phyloP scores from a whole-genome alignment of 2,113 vertebrate genomes.

The Petrocephalus microphthalmus region DNA sequence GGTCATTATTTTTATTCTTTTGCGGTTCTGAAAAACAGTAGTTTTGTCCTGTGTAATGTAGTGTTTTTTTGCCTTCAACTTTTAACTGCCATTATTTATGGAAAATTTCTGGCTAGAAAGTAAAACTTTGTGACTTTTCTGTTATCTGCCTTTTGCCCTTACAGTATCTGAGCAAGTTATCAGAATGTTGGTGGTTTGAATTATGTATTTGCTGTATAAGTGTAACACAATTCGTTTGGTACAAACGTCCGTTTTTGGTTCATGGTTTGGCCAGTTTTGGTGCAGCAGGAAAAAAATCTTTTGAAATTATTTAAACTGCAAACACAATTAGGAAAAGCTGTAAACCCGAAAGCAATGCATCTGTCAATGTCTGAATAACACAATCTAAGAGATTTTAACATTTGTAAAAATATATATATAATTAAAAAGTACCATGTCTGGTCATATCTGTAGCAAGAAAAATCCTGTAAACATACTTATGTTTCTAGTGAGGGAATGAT shows the following conservation, averaged over 20 bases:
- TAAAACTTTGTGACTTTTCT: not conserved
- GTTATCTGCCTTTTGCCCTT: not conserved
- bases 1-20: not conserved
- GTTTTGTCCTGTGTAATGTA: not conserved
- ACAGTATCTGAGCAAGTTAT: not conserved
- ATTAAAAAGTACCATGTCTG: not conserved
- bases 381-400: not conserved
- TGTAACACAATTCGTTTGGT: not conserved
- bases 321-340: not conserved
- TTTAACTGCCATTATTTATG: not conserved
- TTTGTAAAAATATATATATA: not conserved
- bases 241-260: not conserved
- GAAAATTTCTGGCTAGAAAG: not conserved
- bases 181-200: not conserved
- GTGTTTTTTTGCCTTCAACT: not conserved
- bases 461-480: too few species aligned
- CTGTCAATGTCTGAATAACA: not conserved
- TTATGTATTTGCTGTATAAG: not conserved
- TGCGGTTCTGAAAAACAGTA: not conserved
- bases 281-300: not conserved
- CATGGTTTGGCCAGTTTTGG: not conserved
- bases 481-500: too few species aligned
- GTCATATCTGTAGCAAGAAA: too few species aligned
- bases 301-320: not conserved
- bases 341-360: not conserved